These are phyloP conservation scores for Nemotelus nigrinus DNA, from an alignment of 2,888 invertebrate genomes.

Conservation along the genomic window DNA sequence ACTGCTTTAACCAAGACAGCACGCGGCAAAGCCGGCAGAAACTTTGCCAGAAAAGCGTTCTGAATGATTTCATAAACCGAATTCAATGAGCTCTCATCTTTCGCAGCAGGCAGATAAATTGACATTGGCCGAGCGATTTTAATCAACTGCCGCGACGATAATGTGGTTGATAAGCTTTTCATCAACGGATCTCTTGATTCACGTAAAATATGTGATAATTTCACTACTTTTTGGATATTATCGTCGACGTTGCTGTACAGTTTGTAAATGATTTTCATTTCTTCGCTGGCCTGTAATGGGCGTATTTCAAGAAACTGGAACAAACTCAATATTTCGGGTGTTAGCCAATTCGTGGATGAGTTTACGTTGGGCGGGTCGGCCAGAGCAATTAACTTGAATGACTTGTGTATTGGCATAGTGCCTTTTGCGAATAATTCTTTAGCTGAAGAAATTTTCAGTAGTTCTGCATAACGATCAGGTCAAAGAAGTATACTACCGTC, in stretches of 20 bases:
- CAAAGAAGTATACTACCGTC: constrained; percentile 86
- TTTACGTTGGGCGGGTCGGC: constrained; percentile 79
- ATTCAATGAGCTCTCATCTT: constrained; percentile 56
- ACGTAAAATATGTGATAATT: constrained; percentile 81
- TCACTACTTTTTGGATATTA: constrained; percentile 76
- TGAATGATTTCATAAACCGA: constrained; percentile 79
- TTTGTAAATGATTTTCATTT: constrained; percentile 77
- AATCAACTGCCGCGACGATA: constrained; percentile 91
- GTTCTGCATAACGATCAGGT: constrained; percentile 79
- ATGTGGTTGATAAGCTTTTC: constrained; percentile 81
- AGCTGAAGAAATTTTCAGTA: constrained; percentile 71
- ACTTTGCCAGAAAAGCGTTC: constrained; percentile 82
- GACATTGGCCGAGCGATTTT: constrained; percentile 83
- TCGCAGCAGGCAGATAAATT: constrained; percentile 74
- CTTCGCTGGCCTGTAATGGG: constrained; percentile 82
- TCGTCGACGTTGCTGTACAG: constrained; percentile 71
- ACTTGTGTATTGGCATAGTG: constrained; percentile 82
- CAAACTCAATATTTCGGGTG: constrained; percentile 88
- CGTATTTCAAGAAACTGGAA: constrained; percentile 92
- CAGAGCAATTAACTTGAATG: constrained; percentile 85
- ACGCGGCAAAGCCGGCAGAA: constrained; percentile 86
- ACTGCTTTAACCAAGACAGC: constrained; percentile 90
- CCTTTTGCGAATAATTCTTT: constrained; percentile 73
- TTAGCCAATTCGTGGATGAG: constrained; percentile 77
- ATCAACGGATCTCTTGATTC: constrained; percentile 81